Conservation (phyloP, 2,888 invertebrate species). For the Nasonia oneida region DNA sequence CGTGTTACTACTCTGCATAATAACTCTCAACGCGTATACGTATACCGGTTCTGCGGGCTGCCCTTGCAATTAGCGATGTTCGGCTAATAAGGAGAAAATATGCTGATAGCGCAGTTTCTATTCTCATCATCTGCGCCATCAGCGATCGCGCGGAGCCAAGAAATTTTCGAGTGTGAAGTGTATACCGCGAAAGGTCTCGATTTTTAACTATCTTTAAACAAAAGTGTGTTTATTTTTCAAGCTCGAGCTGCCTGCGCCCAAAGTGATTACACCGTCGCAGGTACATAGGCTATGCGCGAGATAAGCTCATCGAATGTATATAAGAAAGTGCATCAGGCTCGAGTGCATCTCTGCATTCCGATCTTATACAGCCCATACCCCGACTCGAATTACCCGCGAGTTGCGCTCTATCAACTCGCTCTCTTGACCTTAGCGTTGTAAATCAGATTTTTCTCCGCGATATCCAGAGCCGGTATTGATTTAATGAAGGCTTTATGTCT, state of each 20-base stretch:
- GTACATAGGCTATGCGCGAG: background rate
- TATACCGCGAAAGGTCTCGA: too few species aligned
- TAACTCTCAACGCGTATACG: background rate
- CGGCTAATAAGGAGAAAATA: conserved; percentile 38
- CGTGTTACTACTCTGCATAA: conserved; percentile 16
- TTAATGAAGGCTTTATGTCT: background rate
- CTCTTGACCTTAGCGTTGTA: conserved; percentile 24
- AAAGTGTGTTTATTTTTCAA: background rate
- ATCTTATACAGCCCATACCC: background rate
- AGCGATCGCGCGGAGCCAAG: background rate
- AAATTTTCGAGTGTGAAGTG: conserved; percentile 8
- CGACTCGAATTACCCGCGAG: background rate
- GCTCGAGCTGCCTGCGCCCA: background rate
- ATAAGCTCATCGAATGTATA: background rate
- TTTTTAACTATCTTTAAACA: background rate
- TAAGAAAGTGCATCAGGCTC: background rate
- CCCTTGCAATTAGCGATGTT: conserved; percentile 37
- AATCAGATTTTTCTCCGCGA: conserved; percentile 23
- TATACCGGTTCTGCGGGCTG: background rate
- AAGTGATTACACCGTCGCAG: background rate
- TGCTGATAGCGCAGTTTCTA: conserved; percentile 6
- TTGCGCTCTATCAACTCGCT: background rate
- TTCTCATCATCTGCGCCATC: background rate
- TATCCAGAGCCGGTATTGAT: background rate
- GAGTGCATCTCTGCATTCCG: background rate